Conservation (phyloP, 2,888 invertebrate genomes). For the Macaria liturata region DNA sequence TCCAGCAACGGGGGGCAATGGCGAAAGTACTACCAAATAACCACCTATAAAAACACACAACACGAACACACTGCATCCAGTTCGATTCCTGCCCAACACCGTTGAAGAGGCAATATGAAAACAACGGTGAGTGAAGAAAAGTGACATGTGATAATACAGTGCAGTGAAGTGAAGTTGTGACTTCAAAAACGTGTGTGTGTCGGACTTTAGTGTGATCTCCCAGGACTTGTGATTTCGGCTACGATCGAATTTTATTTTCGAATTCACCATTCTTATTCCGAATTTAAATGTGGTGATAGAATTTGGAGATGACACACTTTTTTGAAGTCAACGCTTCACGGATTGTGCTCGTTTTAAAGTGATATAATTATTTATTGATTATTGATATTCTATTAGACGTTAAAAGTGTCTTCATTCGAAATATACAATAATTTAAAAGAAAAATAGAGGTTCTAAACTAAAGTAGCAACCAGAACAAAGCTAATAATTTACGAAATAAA, state of each 20-base stretch:
- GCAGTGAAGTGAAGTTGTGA: slow-evolving; percentile 64
- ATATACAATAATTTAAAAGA: too few species aligned
- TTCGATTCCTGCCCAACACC: slow-evolving; percentile 77
- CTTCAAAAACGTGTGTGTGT: slow-evolving; percentile 71
- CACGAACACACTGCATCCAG: slow-evolving; percentile 71
- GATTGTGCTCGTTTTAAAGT: slow-evolving; percentile 22
- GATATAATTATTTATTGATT: slow-evolving; percentile 2
- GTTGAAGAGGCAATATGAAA: slow-evolving; percentile 78
- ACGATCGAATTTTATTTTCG: slow-evolving; percentile 31
- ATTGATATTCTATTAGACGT: too few species aligned
- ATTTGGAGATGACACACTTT: slow-evolving; percentile 59
- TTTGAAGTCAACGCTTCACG: slow-evolving; percentile 70
- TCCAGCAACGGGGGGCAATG: slow-evolving; percentile 70
- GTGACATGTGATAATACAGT: slow-evolving; percentile 41
- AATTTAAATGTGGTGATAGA: slow-evolving; percentile 38
- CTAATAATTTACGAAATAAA: too few species aligned
- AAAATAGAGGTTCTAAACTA: too few species aligned
- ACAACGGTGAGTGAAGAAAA: slow-evolving; percentile 70
- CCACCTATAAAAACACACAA: slow-evolving; percentile 80
- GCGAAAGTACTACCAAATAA: slow-evolving; percentile 81
- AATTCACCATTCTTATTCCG: slow-evolving; percentile 5
- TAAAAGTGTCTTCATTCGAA: too few species aligned
- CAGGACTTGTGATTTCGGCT: slow-evolving; percentile 21
- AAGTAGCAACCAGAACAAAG: too few species aligned
- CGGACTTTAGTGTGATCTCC: slow-evolving; percentile 14